These are phyloP conservation scores for Sternotherus odoratus DNA, from an alignment of 2,797 vertebrate genomes.

Conservation along the genomic window DNA sequence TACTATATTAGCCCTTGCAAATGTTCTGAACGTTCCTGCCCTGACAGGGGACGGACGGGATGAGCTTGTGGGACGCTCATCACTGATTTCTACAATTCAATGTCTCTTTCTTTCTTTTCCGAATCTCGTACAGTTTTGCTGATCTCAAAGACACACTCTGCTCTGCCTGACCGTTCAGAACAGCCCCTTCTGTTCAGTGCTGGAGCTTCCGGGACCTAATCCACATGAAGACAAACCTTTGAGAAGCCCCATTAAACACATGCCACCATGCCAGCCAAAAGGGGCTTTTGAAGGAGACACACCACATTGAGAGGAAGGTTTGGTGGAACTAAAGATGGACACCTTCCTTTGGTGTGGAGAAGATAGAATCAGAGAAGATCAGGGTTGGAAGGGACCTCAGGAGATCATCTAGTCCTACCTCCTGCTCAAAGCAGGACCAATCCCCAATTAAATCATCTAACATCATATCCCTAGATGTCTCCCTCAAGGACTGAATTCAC, in stretches of 20 bases:
- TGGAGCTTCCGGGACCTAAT: not conserved
- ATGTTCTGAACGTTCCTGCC: not conserved
- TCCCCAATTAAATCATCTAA: no score
- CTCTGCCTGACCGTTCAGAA: not conserved
- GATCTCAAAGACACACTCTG: not conserved
- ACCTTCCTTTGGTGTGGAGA: not conserved
- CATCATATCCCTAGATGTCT: no score
- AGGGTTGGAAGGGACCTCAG: no score
- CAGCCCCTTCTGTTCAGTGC: not conserved
- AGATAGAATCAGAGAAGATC: no score
- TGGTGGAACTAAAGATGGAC: not conserved
- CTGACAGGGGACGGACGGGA: not conserved
- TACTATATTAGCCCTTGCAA: not conserved
- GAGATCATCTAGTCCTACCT: no score
- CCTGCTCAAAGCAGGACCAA: no score
- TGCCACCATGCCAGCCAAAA: not conserved
- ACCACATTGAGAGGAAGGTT: not conserved
- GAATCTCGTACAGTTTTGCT: no score
- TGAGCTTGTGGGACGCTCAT: fast-evolving
- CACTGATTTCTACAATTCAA: not conserved
- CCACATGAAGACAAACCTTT: not conserved
- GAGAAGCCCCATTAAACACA: not conserved
- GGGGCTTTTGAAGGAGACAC: not conserved
- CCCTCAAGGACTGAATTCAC: no score
- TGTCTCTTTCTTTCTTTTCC: no score